phyloP scores from a whole-genome alignment of 2,888 invertebrate species.

The Aspidapion aeneum region DNA sequence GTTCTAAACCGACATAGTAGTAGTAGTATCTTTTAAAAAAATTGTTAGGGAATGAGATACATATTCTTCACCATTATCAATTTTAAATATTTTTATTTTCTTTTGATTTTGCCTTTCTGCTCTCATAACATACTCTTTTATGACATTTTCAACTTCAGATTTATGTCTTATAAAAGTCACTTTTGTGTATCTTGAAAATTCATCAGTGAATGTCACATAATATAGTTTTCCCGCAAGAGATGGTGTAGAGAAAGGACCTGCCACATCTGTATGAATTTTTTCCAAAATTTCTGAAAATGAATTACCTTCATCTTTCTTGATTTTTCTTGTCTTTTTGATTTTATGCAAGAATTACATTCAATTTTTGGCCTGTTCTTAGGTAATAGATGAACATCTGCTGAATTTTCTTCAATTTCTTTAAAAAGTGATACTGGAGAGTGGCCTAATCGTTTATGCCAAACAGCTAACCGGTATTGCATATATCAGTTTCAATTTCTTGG shows the following conservation, averaged over 20 bases:
- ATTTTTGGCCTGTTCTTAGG: neutral
- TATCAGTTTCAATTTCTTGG: too few relatives aligned
- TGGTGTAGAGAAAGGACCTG: neutral
- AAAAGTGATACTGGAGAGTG: neutral
- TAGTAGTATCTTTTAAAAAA: too few relatives aligned
- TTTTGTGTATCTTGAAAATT: neutral
- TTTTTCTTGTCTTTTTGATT: neutral
- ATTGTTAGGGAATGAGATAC: too few relatives aligned
- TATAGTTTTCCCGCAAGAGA: neutral
- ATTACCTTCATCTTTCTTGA: neutral
- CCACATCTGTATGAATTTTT: neutral
- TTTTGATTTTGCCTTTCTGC: too few relatives aligned
- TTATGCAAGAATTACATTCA: neutral
- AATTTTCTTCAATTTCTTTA: neutral
- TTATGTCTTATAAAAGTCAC: neutral
- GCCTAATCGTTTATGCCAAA: neutral
- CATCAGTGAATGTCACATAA: neutral
- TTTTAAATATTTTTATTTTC: neutral
- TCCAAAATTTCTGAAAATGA: neutral
- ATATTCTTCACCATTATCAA: neutral
- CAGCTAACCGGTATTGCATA: neutral
- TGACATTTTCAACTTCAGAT: too few relatives aligned
- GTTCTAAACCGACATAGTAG: too few relatives aligned
- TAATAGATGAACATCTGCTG: neutral
- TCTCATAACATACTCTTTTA: neutral